These are phyloP conservation scores for Podarcis muralis DNA, from an alignment of 2,113 vertebrate species.

Conservation along the genomic window DNA sequence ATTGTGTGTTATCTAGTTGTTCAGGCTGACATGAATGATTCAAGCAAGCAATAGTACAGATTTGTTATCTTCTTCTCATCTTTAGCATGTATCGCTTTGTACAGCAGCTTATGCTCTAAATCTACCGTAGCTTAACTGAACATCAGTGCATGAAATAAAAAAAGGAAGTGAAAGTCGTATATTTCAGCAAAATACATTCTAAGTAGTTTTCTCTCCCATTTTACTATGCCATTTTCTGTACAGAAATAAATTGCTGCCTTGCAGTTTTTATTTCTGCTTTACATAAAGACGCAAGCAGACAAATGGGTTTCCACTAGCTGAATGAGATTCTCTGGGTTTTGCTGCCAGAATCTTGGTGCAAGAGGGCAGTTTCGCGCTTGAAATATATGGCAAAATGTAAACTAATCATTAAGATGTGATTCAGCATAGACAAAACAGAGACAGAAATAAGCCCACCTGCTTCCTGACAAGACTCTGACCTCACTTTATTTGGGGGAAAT, in stretches of 20 bases:
- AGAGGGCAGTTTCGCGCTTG: not conserved
- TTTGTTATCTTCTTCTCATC: slow-evolving; percentile 6
- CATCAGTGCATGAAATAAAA: slow-evolving; percentile 6
- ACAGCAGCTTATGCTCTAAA: not conserved
- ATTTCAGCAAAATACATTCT: slow-evolving; percentile 3
- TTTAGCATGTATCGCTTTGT: not conserved
- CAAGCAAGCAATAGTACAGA: not conserved
- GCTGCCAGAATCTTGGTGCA: not conserved
- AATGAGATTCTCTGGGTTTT: not conserved
- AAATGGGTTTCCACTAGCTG: not conserved
- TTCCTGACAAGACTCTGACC: not conserved
- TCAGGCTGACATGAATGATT: not conserved
- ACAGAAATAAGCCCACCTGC: not conserved
- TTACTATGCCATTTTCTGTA: not conserved
- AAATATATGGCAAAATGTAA: slow-evolving; percentile 1
- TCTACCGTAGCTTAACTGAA: slow-evolving; percentile 31
- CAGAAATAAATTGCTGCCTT: slow-evolving; percentile 18
- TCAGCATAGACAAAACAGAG: not conserved
- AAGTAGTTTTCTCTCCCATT: slow-evolving; percentile 15
- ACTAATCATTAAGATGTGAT: slow-evolving; percentile 17
- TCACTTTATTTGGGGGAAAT: not conserved
- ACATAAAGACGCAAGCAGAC: not conserved
- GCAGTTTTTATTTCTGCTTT: slow-evolving; percentile 26
- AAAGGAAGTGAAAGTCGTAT: not conserved
- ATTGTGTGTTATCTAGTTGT: slow-evolving; percentile 17